phyloP scores from a whole-genome alignment of 2,113 vertebrate species.

The Lagopus leucura region DNA sequence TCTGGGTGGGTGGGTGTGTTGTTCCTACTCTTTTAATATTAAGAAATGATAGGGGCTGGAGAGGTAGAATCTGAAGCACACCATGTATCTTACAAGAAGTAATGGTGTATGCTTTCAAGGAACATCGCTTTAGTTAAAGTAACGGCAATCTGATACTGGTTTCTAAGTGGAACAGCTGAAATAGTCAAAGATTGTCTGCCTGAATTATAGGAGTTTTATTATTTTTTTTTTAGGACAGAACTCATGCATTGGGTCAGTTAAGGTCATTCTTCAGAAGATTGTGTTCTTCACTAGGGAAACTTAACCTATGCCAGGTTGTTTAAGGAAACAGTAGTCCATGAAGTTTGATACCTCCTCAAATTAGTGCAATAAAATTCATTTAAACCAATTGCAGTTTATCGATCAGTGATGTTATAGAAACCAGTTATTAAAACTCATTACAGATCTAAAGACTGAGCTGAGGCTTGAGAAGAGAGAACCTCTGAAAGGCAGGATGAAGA shows the following conservation, averaged over 20 bases:
- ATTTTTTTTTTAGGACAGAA: not conserved
- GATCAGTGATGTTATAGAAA: not conserved
- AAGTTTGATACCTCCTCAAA: not conserved
- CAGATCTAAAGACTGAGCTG: constrained; percentile 82
- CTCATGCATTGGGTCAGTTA: not conserved
- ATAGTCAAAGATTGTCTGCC: not conserved
- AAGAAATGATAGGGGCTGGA: not conserved
- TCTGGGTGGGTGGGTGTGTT: not conserved
- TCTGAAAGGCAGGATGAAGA: constrained; percentile 86
- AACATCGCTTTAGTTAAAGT: not conserved
- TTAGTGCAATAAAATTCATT: no score
- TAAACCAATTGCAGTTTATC: not conserved
- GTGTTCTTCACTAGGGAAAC: not conserved
- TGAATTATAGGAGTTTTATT: not conserved
- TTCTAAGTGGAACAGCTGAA: not conserved
- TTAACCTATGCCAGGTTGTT: not conserved
- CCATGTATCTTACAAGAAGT: not conserved
- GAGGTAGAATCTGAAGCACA: not conserved
- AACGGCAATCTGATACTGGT: not conserved
- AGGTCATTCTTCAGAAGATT: not conserved
- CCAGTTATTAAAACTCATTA: not conserved
- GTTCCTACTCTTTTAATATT: not conserved
- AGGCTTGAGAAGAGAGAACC: constrained; percentile 87
- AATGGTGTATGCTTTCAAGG: not conserved
- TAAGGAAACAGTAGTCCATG: not conserved